Conservation (phyloP, 2,113 vertebrate species). For the Ictalurus furcatus region DNA sequence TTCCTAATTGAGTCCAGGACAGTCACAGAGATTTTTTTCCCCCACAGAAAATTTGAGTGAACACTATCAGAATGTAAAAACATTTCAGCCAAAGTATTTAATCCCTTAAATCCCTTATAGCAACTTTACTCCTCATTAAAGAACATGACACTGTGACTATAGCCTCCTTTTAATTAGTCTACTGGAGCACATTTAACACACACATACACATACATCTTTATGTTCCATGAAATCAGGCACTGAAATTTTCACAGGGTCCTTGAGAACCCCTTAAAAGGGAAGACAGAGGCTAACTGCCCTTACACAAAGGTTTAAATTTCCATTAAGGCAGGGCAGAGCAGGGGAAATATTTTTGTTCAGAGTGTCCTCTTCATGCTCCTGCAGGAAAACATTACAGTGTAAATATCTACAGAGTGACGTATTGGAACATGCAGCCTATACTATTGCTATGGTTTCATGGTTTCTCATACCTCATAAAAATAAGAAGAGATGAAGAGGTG, state of each 20-base stretch:
- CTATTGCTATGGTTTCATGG: conserved; percentile 62
- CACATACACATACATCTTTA: conserved; percentile 1
- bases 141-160: conserved; percentile 1
- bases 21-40: conserved; percentile 12
- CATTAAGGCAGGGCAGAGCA: conserved; percentile 27
- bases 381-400: conserved; percentile 33
- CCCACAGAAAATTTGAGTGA: not conserved
- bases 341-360: conserved; percentile 17
- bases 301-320: conserved; percentile 18
- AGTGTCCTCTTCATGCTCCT: conserved; percentile 29
- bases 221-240: conserved; percentile 1
- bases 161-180: conserved; percentile 2
- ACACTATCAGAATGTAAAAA: not conserved
- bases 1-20: conserved; percentile 15
- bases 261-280: conserved; percentile 35
- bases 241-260: conserved; percentile 24
- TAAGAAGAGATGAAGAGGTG: conserved; percentile 1
- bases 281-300: conserved; percentile 17
- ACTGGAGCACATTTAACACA: not conserved
- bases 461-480: conserved; percentile 32
- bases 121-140: conserved; percentile 9
- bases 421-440: conserved; percentile 55
- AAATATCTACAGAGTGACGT: conserved; percentile 56
- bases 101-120: not conserved
- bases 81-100: not conserved